Evolutionary conservation across 2,888 invertebrate species (phyloP).

Genomic region (Argynnis bischoffii): DNA sequence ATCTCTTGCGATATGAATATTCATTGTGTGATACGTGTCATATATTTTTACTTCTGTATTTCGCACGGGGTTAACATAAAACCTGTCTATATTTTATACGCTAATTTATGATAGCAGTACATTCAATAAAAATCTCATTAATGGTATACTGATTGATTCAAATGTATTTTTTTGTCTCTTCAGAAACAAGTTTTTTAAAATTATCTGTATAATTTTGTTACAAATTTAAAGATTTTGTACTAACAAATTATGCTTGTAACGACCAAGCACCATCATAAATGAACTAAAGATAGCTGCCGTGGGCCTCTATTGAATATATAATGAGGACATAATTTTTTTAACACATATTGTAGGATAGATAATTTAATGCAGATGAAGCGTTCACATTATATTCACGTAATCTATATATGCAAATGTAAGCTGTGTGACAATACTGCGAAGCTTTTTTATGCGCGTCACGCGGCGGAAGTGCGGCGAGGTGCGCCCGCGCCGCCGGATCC

Average conservation of each 20-base stretch:
- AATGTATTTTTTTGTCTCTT: constrained; percentile 16
- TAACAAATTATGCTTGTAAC: constrained; percentile 4
- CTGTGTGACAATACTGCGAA: constrained; percentile 70
- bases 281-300: constrained; percentile 15
- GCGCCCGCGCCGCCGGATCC: constrained; percentile 79
- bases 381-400: constrained; percentile 72
- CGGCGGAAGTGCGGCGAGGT: constrained; percentile 75
- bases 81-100: neutral
- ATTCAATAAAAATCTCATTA: constrained; percentile 17
- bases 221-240: constrained; percentile 5
- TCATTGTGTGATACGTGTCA: constrained; percentile 26
- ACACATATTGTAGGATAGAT: constrained; percentile 34
- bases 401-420: constrained; percentile 72
- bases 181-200: constrained; percentile 7
- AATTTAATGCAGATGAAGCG: constrained; percentile 45
- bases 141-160: constrained; percentile 22
- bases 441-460: constrained; percentile 77
- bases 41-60: constrained; percentile 28
- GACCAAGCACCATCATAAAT: constrained; percentile 9
- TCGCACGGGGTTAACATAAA: constrained; percentile 18
- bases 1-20: constrained; percentile 33
- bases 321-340: constrained; percentile 30
- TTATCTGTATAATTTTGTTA: constrained; percentile 8
- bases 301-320: constrained; percentile 27
- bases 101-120: constrained; percentile 14